phyloP scores from a whole-genome alignment of 2,888 invertebrate species.

The Odontocolon sp. region DNA sequence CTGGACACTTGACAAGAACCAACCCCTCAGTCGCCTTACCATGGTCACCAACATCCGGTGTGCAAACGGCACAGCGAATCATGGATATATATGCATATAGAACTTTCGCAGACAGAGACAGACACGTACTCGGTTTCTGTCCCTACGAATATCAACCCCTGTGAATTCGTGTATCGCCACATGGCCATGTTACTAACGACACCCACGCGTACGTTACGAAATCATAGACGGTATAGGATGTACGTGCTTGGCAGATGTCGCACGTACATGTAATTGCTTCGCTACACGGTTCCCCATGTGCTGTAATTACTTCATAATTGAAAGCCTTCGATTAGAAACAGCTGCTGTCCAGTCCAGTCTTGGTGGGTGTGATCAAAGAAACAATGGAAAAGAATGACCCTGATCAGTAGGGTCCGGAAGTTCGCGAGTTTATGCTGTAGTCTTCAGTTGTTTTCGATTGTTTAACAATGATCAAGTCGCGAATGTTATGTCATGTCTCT shows the following conservation, averaged over 20 bases:
- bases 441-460: no score
- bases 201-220: conserved; percentile 56
- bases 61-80: background rate
- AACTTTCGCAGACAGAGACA: background rate
- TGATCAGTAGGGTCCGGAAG: no score
- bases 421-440: no score
- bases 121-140: background rate
- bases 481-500: no score
- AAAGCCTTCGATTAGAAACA: conserved; percentile 64
- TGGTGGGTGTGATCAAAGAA: conserved; percentile 17
- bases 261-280: conserved; percentile 71
- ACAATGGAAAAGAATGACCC: no score
- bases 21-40: conserved; percentile 26
- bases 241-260: conserved; percentile 74
- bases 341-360: conserved; percentile 29
- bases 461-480: no score
- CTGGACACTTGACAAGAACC: conserved; percentile 37
- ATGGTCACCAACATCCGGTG: conserved; percentile 3
- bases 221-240: conserved; percentile 54
- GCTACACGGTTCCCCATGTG: conserved; percentile 35
- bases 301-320: conserved; percentile 77
- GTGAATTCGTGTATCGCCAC: conserved; percentile 70
- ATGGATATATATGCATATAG: background rate
- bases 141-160: conserved; percentile 44
- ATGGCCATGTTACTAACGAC: conserved; percentile 70